phyloP scores from a whole-genome alignment of 2,797 vertebrate species.

The Pseudochaenichthys georgianus region DNA sequence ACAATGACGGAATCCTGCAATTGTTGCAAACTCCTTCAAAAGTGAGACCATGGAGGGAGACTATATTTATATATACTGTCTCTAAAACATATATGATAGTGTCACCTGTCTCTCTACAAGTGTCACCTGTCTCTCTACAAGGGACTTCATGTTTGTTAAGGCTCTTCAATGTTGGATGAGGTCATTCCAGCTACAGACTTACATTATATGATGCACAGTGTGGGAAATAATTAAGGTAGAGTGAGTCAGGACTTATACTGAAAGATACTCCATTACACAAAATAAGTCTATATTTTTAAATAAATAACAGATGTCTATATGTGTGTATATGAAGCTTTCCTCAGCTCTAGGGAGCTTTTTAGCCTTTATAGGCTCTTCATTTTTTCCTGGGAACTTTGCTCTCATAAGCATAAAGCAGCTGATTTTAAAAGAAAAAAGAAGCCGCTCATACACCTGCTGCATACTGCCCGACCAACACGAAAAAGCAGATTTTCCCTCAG shows the following conservation, averaged over 20 bases:
- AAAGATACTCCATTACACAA: not conserved
- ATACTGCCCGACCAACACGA: not conserved
- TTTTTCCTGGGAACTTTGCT: not conserved
- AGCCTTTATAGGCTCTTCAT: not conserved
- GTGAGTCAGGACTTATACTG: not conserved
- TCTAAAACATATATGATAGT: too few species aligned
- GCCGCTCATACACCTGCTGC: not conserved
- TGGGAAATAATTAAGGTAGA: not conserved
- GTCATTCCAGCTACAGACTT: not conserved
- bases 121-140: constrained; percentile 5
- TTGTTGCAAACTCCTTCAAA: not conserved
- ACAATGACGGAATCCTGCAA: not conserved
- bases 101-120: constrained; percentile 5
- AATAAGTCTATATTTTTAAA: not conserved
- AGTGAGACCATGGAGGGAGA: not conserved
- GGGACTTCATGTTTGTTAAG: constrained; percentile 1
- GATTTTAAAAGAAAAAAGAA: too few species aligned
- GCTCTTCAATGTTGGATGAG: constrained; percentile 21
- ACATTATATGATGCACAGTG: not conserved
- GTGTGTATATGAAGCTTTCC: not conserved
- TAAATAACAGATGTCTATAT: not conserved
- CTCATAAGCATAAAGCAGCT: not conserved
- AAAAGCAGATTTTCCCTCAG: constrained; percentile 6
- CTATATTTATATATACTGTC: not conserved
- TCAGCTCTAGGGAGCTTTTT: too few species aligned